Evolutionary conservation across 2,797 vertebrate genomes (phyloP).

Genomic region (Lates japonicus): DNA sequence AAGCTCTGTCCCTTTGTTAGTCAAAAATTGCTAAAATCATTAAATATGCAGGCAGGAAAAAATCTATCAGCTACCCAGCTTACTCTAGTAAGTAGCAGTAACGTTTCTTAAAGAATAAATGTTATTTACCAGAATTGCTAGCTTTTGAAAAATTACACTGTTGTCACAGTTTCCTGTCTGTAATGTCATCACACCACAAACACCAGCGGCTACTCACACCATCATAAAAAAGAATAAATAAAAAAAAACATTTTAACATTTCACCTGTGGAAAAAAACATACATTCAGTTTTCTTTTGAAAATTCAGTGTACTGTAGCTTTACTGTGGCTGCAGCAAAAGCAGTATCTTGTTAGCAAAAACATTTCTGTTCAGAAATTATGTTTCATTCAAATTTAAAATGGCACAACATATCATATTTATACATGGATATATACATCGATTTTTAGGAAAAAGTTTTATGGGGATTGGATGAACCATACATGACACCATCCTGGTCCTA

Average conservation of each 20-base stretch:
- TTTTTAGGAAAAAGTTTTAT: too few relatives aligned
- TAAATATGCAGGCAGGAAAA: neutral
- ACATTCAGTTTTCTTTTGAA: neutral
- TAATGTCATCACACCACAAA: neutral
- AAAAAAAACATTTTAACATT: neutral
- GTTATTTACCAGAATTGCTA: neutral
- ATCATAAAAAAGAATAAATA: neutral
- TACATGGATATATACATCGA: too few relatives aligned
- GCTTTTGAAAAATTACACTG: neutral
- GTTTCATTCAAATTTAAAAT: too few relatives aligned
- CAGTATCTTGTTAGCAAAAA: too few relatives aligned
- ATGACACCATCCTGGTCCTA: too few relatives aligned
- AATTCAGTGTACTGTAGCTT: too few relatives aligned
- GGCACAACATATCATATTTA: too few relatives aligned
- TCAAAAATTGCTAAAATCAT: neutral
- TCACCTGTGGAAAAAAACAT: neutral
- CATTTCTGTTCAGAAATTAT: too few relatives aligned
- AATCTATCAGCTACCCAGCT: neutral
- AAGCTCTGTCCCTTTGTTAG: neutral
- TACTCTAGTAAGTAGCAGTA: neutral
- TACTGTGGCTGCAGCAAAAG: too few relatives aligned
- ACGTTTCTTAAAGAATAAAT: too few relatives aligned
- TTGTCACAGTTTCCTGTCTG: neutral
- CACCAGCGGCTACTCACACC: neutral
- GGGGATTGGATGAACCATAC: too few relatives aligned